A percentile compares a stretch with the other conserved stretches of the same genome.
phyloP scores from a whole-genome alignment of 1,140 invertebrate species.

The Drosophila pseudoobscura region DNA sequence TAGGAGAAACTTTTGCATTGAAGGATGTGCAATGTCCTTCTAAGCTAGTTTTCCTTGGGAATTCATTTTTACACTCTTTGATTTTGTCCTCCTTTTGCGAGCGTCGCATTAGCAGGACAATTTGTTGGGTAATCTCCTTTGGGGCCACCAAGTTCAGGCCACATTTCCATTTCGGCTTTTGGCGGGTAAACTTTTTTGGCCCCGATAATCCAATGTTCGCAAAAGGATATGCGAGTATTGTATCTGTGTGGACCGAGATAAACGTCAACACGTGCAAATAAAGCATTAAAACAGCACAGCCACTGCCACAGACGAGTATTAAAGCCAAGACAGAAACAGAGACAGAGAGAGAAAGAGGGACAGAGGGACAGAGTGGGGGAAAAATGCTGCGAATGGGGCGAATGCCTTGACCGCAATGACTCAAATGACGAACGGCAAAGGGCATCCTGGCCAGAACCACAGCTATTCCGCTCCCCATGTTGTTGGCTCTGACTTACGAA shows the following conservation, averaged over 20 bases:
- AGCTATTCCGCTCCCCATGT: slow-evolving; percentile 32
- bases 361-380: background rate
- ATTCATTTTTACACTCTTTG: slow-evolving; percentile 12
- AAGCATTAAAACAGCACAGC: slow-evolving; percentile 67
- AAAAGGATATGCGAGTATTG: slow-evolving; percentile 27
- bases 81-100: slow-evolving; percentile 14
- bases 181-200: slow-evolving; percentile 55
- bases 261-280: slow-evolving; percentile 79
- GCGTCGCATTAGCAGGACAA: slow-evolving; percentile 71
- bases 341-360: background rate
- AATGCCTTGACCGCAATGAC: slow-evolving; percentile 74
- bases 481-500: slow-evolving; percentile 69
- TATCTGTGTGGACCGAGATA: slow-evolving; percentile 28
- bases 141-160: slow-evolving; percentile 41
- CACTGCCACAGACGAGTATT: slow-evolving; percentile 46
- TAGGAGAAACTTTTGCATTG: slow-evolving; percentile 34
- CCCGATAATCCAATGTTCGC: slow-evolving; percentile 62
- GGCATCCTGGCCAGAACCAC: slow-evolving; percentile 24
- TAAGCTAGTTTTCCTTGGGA: background rate
- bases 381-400: background rate
- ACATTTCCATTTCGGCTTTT: slow-evolving; percentile 49
- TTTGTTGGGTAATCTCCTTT: slow-evolving; percentile 73
- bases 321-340: slow-evolving; percentile 22
- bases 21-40: background rate
- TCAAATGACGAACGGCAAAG: slow-evolving; percentile 66